These are phyloP conservation scores for Nannobrachium achirus DNA, from an alignment of 2,113 vertebrate species.

Conservation along the genomic window DNA sequence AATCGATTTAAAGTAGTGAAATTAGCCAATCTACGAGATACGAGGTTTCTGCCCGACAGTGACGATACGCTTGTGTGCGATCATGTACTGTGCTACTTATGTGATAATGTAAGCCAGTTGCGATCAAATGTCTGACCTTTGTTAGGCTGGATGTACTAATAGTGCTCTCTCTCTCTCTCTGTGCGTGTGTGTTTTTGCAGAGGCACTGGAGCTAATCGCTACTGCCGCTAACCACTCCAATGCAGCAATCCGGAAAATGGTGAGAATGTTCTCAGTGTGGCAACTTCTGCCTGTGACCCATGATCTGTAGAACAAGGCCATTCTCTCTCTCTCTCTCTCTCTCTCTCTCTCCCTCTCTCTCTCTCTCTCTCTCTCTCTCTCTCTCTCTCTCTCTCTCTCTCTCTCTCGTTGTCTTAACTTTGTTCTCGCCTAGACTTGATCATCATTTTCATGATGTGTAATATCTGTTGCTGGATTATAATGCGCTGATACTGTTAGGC, in stretches of 20 bases:
- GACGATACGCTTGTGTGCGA: no score
- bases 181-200: conserved; percentile 73
- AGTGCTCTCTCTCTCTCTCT: conserved; percentile 19
- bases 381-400: not conserved
- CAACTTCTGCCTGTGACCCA: not conserved
- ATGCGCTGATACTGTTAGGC: conserved; percentile 24
- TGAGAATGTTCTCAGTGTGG: conserved; percentile 62
- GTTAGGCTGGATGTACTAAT: no score
- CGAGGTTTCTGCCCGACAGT: no score
- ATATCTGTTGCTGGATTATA: conserved; percentile 32
- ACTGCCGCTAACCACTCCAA: conserved; percentile 97
- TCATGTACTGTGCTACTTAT: no score
- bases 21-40: no score
- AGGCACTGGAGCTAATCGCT: conserved; percentile 95
- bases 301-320: no score
- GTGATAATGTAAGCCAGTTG: no score
- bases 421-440: not conserved
- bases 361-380: not conserved
- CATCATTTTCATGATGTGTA: not conserved
- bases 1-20: no score
- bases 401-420: not conserved
- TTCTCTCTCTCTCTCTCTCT: not conserved
- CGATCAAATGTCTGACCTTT: no score
- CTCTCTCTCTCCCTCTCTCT: not conserved
- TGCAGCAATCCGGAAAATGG: conserved; percentile 96